phyloP scores from a whole-genome alignment of 2,797 vertebrate species.

The Epinephelus malabaricus region DNA sequence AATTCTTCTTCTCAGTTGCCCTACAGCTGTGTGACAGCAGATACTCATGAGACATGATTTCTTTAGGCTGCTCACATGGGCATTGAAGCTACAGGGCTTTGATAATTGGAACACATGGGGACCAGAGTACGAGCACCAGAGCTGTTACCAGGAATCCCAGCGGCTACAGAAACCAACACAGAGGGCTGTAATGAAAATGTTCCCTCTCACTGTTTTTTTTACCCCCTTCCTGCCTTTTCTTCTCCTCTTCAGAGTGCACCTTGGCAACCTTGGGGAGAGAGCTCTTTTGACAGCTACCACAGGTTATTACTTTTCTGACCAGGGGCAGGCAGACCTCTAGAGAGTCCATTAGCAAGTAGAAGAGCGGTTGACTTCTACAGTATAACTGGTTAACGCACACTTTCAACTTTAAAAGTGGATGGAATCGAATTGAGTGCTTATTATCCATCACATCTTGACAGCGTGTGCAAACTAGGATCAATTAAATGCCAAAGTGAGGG shows the following conservation, averaged over 20 bases:
- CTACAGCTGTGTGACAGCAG: conserved; percentile 52
- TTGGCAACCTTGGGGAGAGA: conserved; percentile 59
- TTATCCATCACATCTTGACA: conserved; percentile 59
- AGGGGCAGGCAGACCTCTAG: conserved; percentile 72
- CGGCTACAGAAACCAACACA: conserved; percentile 68
- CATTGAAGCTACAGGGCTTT: conserved; percentile 60
- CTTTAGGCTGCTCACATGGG: conserved; percentile 51
- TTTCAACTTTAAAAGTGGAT: conserved; percentile 56
- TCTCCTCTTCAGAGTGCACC: conserved; percentile 52
- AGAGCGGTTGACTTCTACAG: conserved; percentile 69
- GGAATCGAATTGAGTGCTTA: conserved; percentile 40
- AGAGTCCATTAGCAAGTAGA: conserved; percentile 80
- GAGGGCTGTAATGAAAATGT: conserved; percentile 76
- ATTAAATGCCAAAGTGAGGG: conserved; percentile 44
- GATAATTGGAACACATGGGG: conserved; percentile 78
- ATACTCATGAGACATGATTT: conserved; percentile 51
- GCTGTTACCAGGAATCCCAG: conserved; percentile 69
- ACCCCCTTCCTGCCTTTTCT: conserved; percentile 37
- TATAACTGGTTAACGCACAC: conserved; percentile 34
- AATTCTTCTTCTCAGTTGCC: conserved; percentile 32
- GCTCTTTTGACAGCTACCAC: conserved; percentile 76
- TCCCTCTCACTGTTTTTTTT: conserved; percentile 36
- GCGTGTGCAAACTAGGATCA: conserved; percentile 47
- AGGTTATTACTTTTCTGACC: conserved; percentile 83
- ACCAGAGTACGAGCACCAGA: conserved; percentile 53